Evolutionary conservation across 2,113 vertebrate species (phyloP), one percentile per base, ranked within the genome.

Genomic region (Corythornis madagascariensis): DNA sequence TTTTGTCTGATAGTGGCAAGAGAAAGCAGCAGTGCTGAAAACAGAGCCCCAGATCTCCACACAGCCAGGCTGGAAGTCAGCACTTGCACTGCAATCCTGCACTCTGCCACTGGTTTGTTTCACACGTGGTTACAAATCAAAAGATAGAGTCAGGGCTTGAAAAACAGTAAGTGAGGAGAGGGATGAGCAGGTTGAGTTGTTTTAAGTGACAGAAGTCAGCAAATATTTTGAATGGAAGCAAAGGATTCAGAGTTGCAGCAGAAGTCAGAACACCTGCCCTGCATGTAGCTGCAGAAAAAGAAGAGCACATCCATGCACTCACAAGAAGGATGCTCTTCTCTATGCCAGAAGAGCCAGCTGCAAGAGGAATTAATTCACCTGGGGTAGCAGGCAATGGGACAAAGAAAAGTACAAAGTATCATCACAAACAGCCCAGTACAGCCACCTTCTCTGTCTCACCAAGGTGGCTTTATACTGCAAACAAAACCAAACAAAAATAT

Each of bases 11-110:
- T 2, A 66, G 24, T 8, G 11, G 52, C 43, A 86, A 67, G 28
- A 83, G 22, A 53, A 47, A 33, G 64, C 0, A 69, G 45, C 10
- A 91, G 59, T 87, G 42, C 59, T 31, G 28, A 83, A 85, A 0
- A 1, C 40, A 52, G 65, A 61, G 43, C 10, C 11, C 21, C 0
- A 0, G 2, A 57, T 13, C 19, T 33, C n/a, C 20, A n/a, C 2
- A 2, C 24, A 47, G 4, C 11, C 28, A 14, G 10, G n/a, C 35
- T 76, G 29, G 43, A 77, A 86, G 52, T 2, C 11, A 1, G 61
- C 77, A 55, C 50, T 28, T 20, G 29, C 9, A 70, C 2, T 4
- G 50, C 18, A 70, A 74, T 48, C 26, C n/a, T 4, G 25, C 16
- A 26, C 35, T 42, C 55, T 33, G 65, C 38, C 56, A 92, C 17